Conservation (phyloP, 2,888 invertebrate species). For the Andrena fulva region DNA sequence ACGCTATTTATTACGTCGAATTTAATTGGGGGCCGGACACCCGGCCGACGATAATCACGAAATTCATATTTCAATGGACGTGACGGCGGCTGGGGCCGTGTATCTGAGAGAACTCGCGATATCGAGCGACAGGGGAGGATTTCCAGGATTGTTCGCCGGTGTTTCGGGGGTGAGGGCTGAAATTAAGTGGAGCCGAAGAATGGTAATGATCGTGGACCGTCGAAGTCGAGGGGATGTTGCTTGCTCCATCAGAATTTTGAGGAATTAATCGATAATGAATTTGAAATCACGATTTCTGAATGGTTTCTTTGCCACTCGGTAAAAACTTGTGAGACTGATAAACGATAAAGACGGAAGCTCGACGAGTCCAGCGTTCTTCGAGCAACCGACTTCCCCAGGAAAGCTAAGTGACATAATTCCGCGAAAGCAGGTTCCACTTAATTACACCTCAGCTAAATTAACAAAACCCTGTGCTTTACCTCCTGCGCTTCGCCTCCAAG, state of each 20-base stretch:
- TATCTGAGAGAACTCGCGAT: too few relatives aligned
- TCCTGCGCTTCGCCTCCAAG: background rate
- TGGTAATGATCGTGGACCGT: too few relatives aligned
- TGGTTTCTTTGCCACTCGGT: too few relatives aligned
- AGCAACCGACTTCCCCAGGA: conserved; percentile 30
- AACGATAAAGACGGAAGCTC: background rate
- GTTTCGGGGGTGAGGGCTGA: too few relatives aligned
- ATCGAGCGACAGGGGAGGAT: too few relatives aligned
- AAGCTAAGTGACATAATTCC: conserved; percentile 53
- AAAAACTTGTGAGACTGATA: background rate
- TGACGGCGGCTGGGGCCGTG: too few relatives aligned
- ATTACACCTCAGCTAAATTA: conserved; percentile 40
- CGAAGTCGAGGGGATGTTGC: too few relatives aligned
- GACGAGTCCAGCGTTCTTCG: conserved; percentile 15
- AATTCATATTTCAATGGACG: conserved; percentile 21
- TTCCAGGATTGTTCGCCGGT: too few relatives aligned
- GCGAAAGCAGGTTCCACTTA: conserved; percentile 32
- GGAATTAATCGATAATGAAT: too few relatives aligned
- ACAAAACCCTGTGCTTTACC: conserved; percentile 25
- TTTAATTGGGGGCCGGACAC: conserved; percentile 22
- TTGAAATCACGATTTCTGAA: too few relatives aligned
- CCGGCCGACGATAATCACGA: conserved; percentile 15
- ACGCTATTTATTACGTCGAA: conserved; percentile 25
- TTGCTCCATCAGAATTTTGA: too few relatives aligned
- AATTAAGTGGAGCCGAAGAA: too few relatives aligned